Percentiles rank a stretch among this genome's conserved stretches.
Evolutionary conservation across 2,888 invertebrate species (phyloP).

Genomic region (Mactromeris polynyma): DNA sequence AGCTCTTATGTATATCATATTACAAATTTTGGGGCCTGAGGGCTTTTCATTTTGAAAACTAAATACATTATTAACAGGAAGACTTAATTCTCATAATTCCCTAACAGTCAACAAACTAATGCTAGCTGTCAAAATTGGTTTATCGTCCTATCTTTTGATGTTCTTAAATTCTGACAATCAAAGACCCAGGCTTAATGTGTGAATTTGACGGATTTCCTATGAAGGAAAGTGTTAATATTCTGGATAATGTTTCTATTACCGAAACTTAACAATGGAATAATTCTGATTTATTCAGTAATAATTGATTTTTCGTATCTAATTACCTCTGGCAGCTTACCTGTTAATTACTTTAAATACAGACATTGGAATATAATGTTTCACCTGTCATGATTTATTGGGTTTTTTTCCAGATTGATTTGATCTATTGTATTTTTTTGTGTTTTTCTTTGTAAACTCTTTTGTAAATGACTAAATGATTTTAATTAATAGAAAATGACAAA

Average conservation of each 20-base stretch:
- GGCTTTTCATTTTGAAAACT: conserved; percentile 11
- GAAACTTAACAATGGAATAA: neutral
- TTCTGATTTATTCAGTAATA: neutral
- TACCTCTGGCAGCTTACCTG: neutral
- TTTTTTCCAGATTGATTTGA: neutral
- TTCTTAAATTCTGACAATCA: neutral
- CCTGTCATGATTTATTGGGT: neutral
- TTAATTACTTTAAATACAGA: neutral
- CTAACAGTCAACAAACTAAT: neutral
- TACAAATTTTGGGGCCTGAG: conserved; percentile 3
- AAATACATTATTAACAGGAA: neutral
- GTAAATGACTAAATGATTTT: too few relatives aligned
- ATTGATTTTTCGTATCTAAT: neutral
- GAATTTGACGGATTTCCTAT: conserved; percentile 27
- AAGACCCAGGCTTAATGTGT: neutral
- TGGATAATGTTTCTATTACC: conserved; percentile 18
- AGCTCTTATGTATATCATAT: conserved; percentile 1
- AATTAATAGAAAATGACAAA: too few relatives aligned
- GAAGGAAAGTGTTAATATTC: conserved; percentile 24
- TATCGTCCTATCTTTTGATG: conserved; percentile 9
- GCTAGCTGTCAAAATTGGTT: neutral
- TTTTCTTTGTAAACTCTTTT: too few relatives aligned
- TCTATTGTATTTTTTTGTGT: too few relatives aligned
- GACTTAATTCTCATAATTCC: neutral
- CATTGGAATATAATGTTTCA: neutral